Conservation (phyloP, 2,113 vertebrate genomes). For the Hemicordylus capensis region DNA sequence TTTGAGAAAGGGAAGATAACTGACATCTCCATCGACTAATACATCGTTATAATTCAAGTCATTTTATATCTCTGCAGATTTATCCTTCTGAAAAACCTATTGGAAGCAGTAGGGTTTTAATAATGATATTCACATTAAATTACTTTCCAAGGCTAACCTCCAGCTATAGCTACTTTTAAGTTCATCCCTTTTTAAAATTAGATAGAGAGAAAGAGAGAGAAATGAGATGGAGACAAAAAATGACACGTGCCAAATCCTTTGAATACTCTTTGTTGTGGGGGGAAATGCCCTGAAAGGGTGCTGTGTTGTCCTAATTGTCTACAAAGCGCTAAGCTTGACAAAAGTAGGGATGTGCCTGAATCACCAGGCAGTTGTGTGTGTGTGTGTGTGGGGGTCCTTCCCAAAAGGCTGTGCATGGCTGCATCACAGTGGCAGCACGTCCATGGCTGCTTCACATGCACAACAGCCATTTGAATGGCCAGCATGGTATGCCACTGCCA, state of each 20-base stretch:
- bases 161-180: conserved; percentile 28
- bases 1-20: conserved; percentile 60
- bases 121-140: conserved; percentile 67
- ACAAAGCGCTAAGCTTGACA: background rate
- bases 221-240: conserved; percentile 2
- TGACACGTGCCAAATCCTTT: background rate
- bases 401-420: no score
- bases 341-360: background rate
- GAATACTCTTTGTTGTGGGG: conserved; percentile 8
- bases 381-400: no score
- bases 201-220: background rate
- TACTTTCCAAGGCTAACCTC: conserved; percentile 54
- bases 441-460: no score
- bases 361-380: no score
- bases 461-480: no score
- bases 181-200: conserved; percentile 18
- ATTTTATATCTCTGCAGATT: conserved; percentile 65
- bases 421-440: no score
- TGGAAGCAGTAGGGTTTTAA: conserved; percentile 61
- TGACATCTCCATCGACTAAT: conserved; percentile 68
- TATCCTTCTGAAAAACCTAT: conserved; percentile 67
- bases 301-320: background rate
- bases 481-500: no score
- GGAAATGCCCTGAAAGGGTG: conserved; percentile 1
- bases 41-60: conserved; percentile 67